Base-by-base conservation (phyloP, 2,888 invertebrate genomes). In the Pristionchus entomophagus region DNA sequence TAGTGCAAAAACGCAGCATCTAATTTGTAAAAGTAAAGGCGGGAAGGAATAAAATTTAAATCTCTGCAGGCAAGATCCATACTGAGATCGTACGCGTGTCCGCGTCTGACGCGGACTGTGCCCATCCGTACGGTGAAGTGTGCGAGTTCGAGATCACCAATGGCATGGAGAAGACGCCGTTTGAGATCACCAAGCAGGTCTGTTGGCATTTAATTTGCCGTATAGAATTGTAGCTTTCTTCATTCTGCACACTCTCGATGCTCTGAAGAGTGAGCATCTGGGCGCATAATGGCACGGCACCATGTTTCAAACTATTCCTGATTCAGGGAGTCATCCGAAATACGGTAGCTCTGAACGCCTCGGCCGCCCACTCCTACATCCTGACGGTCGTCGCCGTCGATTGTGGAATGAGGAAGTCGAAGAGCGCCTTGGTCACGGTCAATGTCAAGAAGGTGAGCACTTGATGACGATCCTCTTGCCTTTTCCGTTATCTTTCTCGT, bases 71-170 rank as follows among this genome's bases (percentile, higher is more conserved):
- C 59, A 89, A 89, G 69, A 94, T 97, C 45, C 97, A 97, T 94
- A 96, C 96, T 92, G 97, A 97, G 94, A 96, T 99, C 88, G 95
- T 98, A 32, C 96, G 97, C 8, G 96, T 99, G 8, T 96, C 97
- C 93, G 98, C 99, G 4, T 96, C 96, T 0, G 99, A 99, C 94
- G 95, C 96, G 84, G 98, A 99, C 94, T 97, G 97, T 94, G 97
- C 97, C n/a, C 97, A 97, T 65, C 96, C 97, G 86, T 97, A 96
- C 94, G 97, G 97, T 0, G 97, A 97, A 94, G 97, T 99, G 85
- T 99, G 99, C 96, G 97, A 97, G 94, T 99, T 98, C 95, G 97
- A 98, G 94, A 97, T 99, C 89, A 95, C 97, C 83, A 97, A 93
- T 87, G 91, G 91, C 22, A 88, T 92, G 65, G 90, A 91, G 59